Evolutionary conservation across 1,140 invertebrate genomes (phyloP), one percentile per base, ranked within the genome.

Genomic region (Amyelois transitella): DNA sequence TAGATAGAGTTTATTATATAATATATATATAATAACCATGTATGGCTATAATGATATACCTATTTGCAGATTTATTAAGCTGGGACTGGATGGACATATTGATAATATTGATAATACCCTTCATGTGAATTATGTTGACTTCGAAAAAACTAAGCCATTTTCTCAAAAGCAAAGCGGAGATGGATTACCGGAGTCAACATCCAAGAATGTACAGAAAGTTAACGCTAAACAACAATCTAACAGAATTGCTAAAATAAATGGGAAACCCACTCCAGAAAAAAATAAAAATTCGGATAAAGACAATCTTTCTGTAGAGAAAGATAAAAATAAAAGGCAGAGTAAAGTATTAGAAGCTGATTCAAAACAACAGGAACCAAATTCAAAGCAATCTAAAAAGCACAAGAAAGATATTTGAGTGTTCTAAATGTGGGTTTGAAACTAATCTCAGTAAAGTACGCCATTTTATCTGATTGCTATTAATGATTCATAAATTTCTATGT

Each of bases 131-230:
- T 79, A 82, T 71, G 66, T 86, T 18, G 72, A 84, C 53, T 82
- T 86, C 69, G 74, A 82, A 43, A 82, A 84, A 69, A 84, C 76
- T 24, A 84, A 81, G 53, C 77, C 82, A 43, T 60, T 64, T 45
- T 43, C 21, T 44, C 55, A 66, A 55, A 75, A 68, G 55, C 64
- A 72, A 66, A 66, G 47, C 51, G 66, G 66, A 47, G 72, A 81
- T 62, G 68, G 62, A 48, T 32, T 61, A 44, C 59, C 55, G 59
- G 45, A 66, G 22, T 19, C 61, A 54, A 47, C 55, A 22, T 47
- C 51, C 58, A 76, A 66, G 55, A 74, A 43, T 53, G 63, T 48
- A 55, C 21, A 43, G 55, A 49, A 66, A 43, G 55, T 17, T 44
- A 44, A 48, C 48, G 60, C 18, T 28, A 72, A 65, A 61, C 28